Base-by-base conservation (phyloP, 2,797 vertebrate genomes). In the Sebastes kiyomatsui region DNA sequence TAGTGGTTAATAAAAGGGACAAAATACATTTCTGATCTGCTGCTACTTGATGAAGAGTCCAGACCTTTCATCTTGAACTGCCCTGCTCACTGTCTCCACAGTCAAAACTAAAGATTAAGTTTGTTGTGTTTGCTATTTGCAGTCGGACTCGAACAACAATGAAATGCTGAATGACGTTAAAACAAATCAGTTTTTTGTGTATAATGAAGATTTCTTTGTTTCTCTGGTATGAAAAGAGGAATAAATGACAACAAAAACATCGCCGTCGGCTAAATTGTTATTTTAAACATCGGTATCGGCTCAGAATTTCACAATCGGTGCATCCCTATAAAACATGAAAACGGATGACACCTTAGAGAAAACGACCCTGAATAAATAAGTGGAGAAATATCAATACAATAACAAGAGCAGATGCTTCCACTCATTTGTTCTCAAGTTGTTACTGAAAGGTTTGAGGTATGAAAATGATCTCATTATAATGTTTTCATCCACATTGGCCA, bases 241-340 rank as follows among this genome's bases (percentile, higher is more conserved):
- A 42, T 42, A 42, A 42, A 42, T 6, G 2, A 42, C 0, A 42
- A 42, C 38, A 42, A 42, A 42, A 42, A 16, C 38, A 42, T 3
- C 1, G 2, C 0, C 38, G 0, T 42, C 0, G 13, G 14, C 38
- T 42, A 42, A 42, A 42, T 42, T 42, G 38, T 42, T 42, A 42
- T 42, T 42, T 42, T 16, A 42, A 42, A 42, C 38, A 42, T 42
- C 2, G 2, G 14, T 42, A 42, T 42, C 38, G 0, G 14, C 38
- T 42, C 38, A 1, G 38, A 42, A 42, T 42, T 16, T 42, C 38
- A 42, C 38, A 42, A 42, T 42, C 38, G 13, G 38, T 42, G 13
- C 38, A 42, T 42, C 38, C 38, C 38, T 6, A 42, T 42, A 42
- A 42, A 23, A 38, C 3, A 18, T 23, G 1, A 55, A 2, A 13